These are phyloP conservation scores for Oncorhynchus keta DNA, from an alignment of 2,113 vertebrate species.

Conservation along the genomic window DNA sequence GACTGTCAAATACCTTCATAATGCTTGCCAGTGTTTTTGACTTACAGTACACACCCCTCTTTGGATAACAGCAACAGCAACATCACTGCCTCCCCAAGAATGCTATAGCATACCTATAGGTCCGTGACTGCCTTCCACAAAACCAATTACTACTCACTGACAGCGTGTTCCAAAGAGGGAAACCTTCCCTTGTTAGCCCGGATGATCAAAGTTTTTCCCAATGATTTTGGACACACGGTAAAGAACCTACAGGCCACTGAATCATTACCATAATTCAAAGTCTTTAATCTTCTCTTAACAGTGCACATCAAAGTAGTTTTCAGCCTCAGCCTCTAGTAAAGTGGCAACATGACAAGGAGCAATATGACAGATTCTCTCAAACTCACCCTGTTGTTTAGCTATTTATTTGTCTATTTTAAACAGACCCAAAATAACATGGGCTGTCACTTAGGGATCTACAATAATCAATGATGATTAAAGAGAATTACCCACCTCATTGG, in stretches of 20 bases:
- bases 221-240: slow-evolving; percentile 47
- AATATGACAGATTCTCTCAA: slow-evolving; percentile 3
- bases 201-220: slow-evolving; percentile 47
- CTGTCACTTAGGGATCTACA: background rate
- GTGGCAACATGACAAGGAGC: background rate
- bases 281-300: slow-evolving; percentile 36
- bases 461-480: slow-evolving; percentile 6
- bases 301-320: slow-evolving; percentile 17
- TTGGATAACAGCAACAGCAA: slow-evolving; percentile 7
- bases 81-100: background rate
- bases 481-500: background rate
- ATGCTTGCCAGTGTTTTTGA: background rate
- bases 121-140: background rate
- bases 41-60: background rate
- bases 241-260: slow-evolving; percentile 33
- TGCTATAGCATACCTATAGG: background rate
- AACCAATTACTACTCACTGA: slow-evolving; percentile 38
- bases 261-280: slow-evolving; percentile 41
- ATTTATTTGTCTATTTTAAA: slow-evolving; percentile 6
- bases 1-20: slow-evolving; percentile 10
- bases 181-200: slow-evolving; percentile 19
- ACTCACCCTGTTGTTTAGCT: background rate
- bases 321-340: background rate
- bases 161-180: slow-evolving; percentile 6
- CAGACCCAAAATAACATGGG: background rate